Conservation (phyloP, 2,888 invertebrate genomes). For the Mimas tiliae region DNA sequence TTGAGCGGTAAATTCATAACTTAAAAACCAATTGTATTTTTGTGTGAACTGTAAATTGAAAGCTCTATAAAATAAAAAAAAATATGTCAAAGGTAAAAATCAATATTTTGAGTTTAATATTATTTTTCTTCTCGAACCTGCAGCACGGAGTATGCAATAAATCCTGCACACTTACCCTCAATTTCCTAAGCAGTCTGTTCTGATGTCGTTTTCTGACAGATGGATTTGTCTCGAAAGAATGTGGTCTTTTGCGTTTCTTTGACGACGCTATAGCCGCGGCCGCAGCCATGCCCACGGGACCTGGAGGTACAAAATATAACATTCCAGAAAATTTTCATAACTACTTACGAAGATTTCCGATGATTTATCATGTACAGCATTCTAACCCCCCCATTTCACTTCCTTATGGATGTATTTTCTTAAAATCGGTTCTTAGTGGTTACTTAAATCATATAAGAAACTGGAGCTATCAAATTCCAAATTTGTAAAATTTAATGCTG, state of each 20-base stretch:
- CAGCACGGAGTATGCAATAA: too few relatives aligned
- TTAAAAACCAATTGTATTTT: too few relatives aligned
- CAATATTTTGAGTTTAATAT: neutral
- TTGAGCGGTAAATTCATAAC: too few relatives aligned
- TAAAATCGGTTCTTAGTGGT: too few relatives aligned
- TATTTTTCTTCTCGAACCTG: neutral
- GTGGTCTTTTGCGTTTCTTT: slow-evolving; percentile 97
- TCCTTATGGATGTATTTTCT: too few relatives aligned
- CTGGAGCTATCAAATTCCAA: too few relatives aligned
- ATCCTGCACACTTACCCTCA: slow-evolving; percentile 85
- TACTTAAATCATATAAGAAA: too few relatives aligned
- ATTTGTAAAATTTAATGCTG: too few relatives aligned
- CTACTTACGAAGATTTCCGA: too few relatives aligned
- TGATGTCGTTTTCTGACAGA: slow-evolving; percentile 98
- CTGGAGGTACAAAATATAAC: slow-evolving; percentile 64
- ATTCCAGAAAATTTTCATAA: neutral
- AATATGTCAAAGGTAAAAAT: neutral
- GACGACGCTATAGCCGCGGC: slow-evolving; percentile 98
- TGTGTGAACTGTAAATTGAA: neutral
- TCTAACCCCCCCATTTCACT: too few relatives aligned
- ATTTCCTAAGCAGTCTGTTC: slow-evolving; percentile 94
- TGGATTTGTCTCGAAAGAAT: slow-evolving; percentile 98
- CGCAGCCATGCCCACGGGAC: slow-evolving; percentile 97
- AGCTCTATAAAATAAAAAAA: neutral
- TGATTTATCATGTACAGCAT: too few relatives aligned